Base-by-base conservation (phyloP, 1,140 invertebrate genomes). In the Cydia pomonella region DNA sequence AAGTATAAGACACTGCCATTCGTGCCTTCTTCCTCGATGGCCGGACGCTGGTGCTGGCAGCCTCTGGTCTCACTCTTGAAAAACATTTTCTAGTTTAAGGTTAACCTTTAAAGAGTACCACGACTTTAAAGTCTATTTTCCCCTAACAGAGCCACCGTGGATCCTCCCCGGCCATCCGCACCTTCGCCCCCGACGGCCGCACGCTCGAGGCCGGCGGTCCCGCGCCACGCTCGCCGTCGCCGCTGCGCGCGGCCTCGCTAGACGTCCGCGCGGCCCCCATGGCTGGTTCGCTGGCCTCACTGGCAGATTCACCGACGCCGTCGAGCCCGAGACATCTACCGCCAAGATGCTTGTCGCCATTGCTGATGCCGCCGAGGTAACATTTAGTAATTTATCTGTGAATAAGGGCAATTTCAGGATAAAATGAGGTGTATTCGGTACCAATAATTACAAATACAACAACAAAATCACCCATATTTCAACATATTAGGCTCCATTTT, bases 111-210 rank as follows among this genome's bases (percentile, higher is more conserved):
- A n/a, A n/a, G n/a, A n/a, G 6, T 33, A 33, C 2, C 29, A 33
- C 29, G 29, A 41, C 38, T 41, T 10, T 10, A 41, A 41, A 41
- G 38, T 5, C 7, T 10, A 59, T 23, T 59, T 21, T 59, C 9
- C 10, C n/a, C 9, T 21, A 50, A 50, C 88, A 95, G 92, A 94
- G 94, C 79, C 95, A 96, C 80, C 95, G 96, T n/a, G 95, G 96
- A 1, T 96, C 96, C 0, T 97, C 96, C 0, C 96, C 96, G 0
- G 96, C 97, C 79, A 97, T 97, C 74, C 94, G 96, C 76, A 95
- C 96, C 0, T 97, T 96, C 77, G 96, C 95, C 25, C 96, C 96
- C 0, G 96, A 97, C 81, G 96, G 96, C 9, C 94, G 95, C 16
- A 86, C 95, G 93, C 80, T 97, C 92, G 80, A 95, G 94, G 77